phyloP scores from a whole-genome alignment of 2,113 vertebrate genomes.

The Nanger granti region DNA sequence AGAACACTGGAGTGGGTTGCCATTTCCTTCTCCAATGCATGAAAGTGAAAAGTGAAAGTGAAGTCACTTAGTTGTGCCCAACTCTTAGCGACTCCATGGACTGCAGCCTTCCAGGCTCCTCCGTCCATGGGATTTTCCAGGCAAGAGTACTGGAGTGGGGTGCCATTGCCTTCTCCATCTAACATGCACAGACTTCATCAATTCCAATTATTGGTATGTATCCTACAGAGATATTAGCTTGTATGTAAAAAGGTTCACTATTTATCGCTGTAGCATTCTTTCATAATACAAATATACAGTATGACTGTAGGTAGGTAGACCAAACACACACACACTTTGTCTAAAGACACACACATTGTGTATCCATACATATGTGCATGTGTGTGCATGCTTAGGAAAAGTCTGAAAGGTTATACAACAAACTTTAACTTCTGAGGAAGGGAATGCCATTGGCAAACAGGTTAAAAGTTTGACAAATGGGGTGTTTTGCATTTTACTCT shows the following conservation, averaged over 20 bases:
- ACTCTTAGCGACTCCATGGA: no score
- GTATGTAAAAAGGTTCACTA: slow-evolving; percentile 13
- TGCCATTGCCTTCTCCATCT: no score
- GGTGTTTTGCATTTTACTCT: slow-evolving; percentile 27
- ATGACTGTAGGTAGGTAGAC: not conserved
- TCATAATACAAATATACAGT: not conserved
- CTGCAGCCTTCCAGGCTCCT: no score
- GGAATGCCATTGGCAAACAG: not conserved
- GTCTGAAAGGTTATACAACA: not conserved
- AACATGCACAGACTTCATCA: not conserved
- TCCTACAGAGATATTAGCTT: not conserved
- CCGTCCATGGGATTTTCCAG: no score
- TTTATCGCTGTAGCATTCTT: not conserved
- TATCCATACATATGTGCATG: not conserved
- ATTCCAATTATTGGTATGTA: not conserved
- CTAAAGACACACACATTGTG: not conserved
- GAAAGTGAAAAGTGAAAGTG: no score
- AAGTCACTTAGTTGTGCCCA: fast-evolving
- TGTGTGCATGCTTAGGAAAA: not conserved
- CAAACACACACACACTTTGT: not conserved
- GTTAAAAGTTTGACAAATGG: not conserved
- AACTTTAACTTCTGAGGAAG: not conserved
- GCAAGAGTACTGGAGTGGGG: no score
- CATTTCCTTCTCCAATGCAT: no score
- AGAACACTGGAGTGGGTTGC: no score